Evolutionary conservation across 1,140 invertebrate species (phyloP).

Genomic region (Atta colombica): DNA sequence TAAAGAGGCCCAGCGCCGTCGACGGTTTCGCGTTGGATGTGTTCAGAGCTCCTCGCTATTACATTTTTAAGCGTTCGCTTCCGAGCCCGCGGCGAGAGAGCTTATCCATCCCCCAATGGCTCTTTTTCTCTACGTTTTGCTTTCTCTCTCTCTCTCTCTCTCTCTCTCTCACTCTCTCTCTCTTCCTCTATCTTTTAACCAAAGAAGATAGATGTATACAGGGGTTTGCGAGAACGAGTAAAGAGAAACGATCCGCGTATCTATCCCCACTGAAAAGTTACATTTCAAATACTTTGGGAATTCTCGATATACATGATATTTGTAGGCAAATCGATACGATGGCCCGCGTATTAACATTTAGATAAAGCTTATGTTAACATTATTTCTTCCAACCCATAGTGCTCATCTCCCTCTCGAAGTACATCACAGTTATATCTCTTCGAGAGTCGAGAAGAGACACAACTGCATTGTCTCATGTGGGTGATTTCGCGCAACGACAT

Average conservation of each 20-base stretch:
- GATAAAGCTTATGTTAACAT: slow-evolving; percentile 83
- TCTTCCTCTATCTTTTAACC: slow-evolving; percentile 21
- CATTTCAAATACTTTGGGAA: slow-evolving; percentile 59
- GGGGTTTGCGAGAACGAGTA: slow-evolving; percentile 35
- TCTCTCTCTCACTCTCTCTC: neutral
- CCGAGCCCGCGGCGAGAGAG: slow-evolving; percentile 82
- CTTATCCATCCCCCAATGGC: slow-evolving; percentile 67
- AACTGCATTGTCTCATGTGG: slow-evolving; percentile 67
- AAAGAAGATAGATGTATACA: slow-evolving; percentile 26
- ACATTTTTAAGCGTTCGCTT: slow-evolving; percentile 87
- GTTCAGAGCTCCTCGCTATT: slow-evolving; percentile 79
- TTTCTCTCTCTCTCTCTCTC: slow-evolving; percentile 10
- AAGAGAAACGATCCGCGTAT: slow-evolving; percentile 49
- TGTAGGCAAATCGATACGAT: slow-evolving; percentile 41
- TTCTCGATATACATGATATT: slow-evolving; percentile 43
- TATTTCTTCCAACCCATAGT: slow-evolving; percentile 62
- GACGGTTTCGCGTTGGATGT: slow-evolving; percentile 70
- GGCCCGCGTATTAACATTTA: slow-evolving; percentile 83
- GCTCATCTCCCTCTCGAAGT: neutral
- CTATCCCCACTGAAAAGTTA: neutral
- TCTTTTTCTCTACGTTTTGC: slow-evolving; percentile 31
- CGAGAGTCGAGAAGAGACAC: slow-evolving; percentile 20
- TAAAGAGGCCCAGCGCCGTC: slow-evolving; percentile 81
- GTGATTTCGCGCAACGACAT: slow-evolving; percentile 69
- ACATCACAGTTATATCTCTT: slow-evolving; percentile 51